Evolutionary conservation across 2,113 vertebrate species (phyloP).

Genomic region (Setophaga coronata): DNA sequence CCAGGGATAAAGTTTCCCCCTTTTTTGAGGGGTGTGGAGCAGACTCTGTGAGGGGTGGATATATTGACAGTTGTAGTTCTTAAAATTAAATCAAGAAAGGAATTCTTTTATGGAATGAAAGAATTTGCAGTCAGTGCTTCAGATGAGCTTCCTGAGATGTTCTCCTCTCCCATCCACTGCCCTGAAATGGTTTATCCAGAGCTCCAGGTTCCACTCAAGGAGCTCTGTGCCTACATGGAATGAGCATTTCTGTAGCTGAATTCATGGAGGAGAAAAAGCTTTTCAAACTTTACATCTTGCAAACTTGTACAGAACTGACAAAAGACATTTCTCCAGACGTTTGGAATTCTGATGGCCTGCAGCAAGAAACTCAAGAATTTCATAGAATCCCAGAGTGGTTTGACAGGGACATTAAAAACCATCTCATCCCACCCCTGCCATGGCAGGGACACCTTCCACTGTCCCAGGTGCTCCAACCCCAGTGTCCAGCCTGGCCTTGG

Average conservation of each 20-base stretch:
- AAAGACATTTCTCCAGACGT: neutral
- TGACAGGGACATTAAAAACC: neutral
- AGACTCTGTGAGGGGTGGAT: neutral
- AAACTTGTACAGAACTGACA: neutral
- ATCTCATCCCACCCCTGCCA: no score
- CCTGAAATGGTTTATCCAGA: neutral
- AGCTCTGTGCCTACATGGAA: neutral
- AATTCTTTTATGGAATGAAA: neutral
- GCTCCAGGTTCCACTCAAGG: neutral
- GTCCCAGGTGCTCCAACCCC: neutral
- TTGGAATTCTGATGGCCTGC: neutral
- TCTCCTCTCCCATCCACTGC: neutral
- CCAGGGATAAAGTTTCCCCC: neutral
- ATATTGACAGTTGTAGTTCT: neutral
- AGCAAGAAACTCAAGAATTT: neutral
- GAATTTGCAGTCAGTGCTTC: neutral
- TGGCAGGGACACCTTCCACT: neutral
- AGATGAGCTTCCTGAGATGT: neutral
- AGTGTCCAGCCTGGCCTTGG: neutral
- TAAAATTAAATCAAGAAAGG: neutral
- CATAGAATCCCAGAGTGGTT: neutral
- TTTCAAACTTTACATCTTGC: neutral
- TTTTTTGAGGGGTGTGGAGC: neutral
- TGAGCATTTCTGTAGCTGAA: neutral
- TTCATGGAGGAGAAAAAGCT: neutral